phyloP scores from a whole-genome alignment of 1,140 invertebrate species.

The Lethrus apterus region DNA sequence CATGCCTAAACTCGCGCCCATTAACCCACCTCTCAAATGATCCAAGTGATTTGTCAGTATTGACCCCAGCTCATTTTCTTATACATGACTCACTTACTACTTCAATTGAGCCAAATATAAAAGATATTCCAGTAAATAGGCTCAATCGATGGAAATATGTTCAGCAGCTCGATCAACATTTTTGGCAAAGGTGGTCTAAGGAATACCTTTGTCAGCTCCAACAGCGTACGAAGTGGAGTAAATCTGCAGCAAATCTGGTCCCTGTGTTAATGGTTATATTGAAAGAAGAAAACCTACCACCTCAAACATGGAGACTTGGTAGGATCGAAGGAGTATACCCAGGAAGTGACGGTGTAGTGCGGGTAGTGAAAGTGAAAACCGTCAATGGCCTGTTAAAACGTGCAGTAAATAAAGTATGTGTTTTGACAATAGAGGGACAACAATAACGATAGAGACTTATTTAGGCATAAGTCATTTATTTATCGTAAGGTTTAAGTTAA shows the following conservation, averaged over 20 bases:
- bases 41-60: background rate
- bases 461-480: too few relatives aligned
- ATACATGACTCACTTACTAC: background rate
- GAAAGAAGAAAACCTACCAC: too few relatives aligned
- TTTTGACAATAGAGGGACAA: too few relatives aligned
- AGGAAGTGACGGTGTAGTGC: too few relatives aligned
- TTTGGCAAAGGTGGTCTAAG: background rate
- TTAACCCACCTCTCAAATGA: background rate
- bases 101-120: background rate
- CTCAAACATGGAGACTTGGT: too few relatives aligned
- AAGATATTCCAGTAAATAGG: background rate
- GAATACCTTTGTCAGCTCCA: slow-evolving; percentile 4
- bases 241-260: background rate
- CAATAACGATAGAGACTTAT: too few relatives aligned
- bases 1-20: slow-evolving; percentile 9
- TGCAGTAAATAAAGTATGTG: too few relatives aligned
- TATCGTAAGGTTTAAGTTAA: too few relatives aligned
- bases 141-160: background rate
- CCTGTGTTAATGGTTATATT: too few relatives aligned
- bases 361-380: too few relatives aligned
- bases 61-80: slow-evolving; percentile 6
- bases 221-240: background rate
- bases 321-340: too few relatives aligned
- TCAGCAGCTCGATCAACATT: background rate
- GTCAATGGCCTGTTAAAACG: too few relatives aligned